phyloP scores from a whole-genome alignment of 1,140 invertebrate genomes.

The Spodoptera frugiperda region DNA sequence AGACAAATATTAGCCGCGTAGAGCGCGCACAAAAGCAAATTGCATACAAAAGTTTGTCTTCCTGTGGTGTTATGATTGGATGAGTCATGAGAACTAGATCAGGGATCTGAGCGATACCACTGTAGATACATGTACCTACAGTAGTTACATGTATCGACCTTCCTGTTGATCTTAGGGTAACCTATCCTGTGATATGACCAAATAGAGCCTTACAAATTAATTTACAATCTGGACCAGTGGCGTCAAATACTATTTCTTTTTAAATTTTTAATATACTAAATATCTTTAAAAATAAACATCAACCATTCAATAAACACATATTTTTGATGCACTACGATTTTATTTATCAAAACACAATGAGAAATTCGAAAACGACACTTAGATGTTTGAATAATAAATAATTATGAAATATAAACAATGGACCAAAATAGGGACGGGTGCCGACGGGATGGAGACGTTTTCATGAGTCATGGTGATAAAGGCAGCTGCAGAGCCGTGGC shows the following conservation, averaged over 20 bases:
- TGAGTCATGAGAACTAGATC: constrained; percentile 41
- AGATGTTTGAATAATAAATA: not conserved
- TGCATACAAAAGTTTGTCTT: constrained; percentile 48
- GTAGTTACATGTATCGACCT: not conserved
- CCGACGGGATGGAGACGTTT: not conserved
- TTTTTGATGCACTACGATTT: too few species aligned
- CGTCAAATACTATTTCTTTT: too few species aligned
- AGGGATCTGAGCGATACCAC: constrained; percentile 41
- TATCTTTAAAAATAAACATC: too few species aligned
- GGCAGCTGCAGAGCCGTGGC: not conserved
- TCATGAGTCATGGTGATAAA: not conserved
- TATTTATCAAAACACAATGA: too few species aligned
- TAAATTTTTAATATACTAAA: too few species aligned
- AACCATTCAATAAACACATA: too few species aligned
- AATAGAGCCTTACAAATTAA: too few species aligned
- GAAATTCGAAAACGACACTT: not conserved
- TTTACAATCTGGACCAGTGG: too few species aligned
- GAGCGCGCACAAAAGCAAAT: constrained; percentile 38
- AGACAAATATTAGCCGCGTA: constrained; percentile 24
- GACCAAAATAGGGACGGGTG: not conserved
- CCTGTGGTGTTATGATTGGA: constrained; percentile 45
- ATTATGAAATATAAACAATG: not conserved
- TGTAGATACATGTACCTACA: constrained; percentile 17
- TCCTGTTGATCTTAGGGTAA: not conserved
- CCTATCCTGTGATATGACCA: not conserved